Evolutionary conservation across 1,140 invertebrate species (phyloP).

Genomic region (Oscheius sp.): DNA sequence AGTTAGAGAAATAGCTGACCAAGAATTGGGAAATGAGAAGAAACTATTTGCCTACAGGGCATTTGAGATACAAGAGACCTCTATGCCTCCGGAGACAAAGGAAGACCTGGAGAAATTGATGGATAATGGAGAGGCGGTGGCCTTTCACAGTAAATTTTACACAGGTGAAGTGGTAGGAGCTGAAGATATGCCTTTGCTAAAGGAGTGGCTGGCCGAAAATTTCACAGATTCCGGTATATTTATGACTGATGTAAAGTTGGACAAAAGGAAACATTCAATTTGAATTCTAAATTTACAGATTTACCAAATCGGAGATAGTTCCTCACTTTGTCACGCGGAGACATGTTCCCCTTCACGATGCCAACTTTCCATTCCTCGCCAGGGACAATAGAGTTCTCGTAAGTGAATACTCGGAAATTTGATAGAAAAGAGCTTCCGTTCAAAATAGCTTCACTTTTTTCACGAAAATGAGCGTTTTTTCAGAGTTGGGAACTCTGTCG

Average conservation of each 20-base stretch:
- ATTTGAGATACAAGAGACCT: constrained; percentile 8
- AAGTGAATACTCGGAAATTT: no score
- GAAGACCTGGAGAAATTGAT: constrained; percentile 8
- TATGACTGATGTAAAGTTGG: neutral
- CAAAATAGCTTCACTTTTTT: no score
- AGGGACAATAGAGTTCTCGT: constrained; percentile 29
- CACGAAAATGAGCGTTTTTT: no score
- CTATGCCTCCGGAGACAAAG: constrained; percentile 13
- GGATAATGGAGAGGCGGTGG: neutral
- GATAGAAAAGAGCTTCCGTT: no score
- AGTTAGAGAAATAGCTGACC: neutral
- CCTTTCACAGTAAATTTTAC: neutral
- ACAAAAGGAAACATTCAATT: neutral
- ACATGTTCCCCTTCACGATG: constrained; percentile 15
- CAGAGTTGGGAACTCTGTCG: constrained; percentile 3
- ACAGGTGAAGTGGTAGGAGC: no score
- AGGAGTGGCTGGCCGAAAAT: constrained; percentile 7
- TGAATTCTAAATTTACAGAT: neutral
- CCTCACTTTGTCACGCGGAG: constrained; percentile 8
- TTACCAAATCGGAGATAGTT: neutral
- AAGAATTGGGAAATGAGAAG: constrained; percentile 1
- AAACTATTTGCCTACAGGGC: constrained; percentile 15
- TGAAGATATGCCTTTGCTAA: neutral
- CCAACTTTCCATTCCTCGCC: neutral
- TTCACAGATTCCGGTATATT: neutral